phyloP scores from a whole-genome alignment of 2,888 invertebrate species.

The Morpho achilles region DNA sequence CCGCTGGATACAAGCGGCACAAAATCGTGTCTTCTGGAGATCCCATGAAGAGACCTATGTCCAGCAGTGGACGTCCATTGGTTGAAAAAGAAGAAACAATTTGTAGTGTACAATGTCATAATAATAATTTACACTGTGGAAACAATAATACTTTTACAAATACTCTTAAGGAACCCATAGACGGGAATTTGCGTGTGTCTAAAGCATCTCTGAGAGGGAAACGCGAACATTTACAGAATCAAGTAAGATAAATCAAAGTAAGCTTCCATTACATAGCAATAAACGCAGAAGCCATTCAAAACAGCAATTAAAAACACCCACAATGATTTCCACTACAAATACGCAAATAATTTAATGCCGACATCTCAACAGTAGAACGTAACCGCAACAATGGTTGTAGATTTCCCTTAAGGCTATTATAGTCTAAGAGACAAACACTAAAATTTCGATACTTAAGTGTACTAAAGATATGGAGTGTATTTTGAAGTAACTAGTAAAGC shows the following conservation, averaged over 20 bases:
- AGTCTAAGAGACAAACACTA: conserved; percentile 1
- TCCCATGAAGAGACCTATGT: too few species aligned
- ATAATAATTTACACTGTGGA: too few species aligned
- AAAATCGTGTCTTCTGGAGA: too few species aligned
- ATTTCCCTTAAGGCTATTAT: conserved; percentile 19
- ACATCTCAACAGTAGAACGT: conserved; percentile 13
- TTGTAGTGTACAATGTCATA: too few species aligned
- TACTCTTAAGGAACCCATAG: too few species aligned
- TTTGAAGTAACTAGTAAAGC: too few species aligned
- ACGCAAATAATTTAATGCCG: conserved; percentile 16
- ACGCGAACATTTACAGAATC: not conserved
- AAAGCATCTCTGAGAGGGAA: not conserved
- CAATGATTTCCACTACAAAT: conserved; percentile 18
- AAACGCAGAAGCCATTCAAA: conserved; percentile 13
- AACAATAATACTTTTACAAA: too few species aligned
- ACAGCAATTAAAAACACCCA: conserved; percentile 22
- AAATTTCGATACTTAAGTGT: not conserved
- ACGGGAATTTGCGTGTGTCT: too few species aligned
- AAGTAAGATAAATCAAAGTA: conserved; percentile 1
- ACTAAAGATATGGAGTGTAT: too few species aligned
- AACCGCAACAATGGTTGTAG: conserved; percentile 19
- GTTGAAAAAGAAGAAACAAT: too few species aligned
- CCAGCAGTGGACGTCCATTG: too few species aligned
- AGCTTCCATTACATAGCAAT: conserved; percentile 3
- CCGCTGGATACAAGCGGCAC: too few species aligned